phyloP scores from a whole-genome alignment of 2,888 invertebrate species.

The Elysia crispata region DNA sequence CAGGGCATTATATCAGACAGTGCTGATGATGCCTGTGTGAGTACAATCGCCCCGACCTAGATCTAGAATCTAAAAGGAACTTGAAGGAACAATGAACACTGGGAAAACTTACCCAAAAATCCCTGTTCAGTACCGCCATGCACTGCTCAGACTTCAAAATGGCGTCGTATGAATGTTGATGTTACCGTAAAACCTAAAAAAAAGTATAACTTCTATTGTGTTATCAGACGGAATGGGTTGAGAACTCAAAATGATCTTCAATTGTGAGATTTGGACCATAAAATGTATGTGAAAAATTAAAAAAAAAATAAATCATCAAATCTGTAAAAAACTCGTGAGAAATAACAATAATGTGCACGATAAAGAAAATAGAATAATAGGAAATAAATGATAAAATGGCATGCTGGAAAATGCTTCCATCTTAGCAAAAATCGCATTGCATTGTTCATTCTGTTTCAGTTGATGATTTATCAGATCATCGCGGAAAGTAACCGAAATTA shows the following conservation, averaged over 20 bases:
- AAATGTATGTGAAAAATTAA: no score
- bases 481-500: no score
- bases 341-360: background rate
- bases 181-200: conserved; percentile 36
- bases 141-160: conserved; percentile 64
- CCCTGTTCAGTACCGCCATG: conserved; percentile 77
- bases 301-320: no score
- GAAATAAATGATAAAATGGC: no score
- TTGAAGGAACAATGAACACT: conserved; percentile 73
- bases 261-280: background rate
- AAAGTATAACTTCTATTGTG: background rate
- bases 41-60: no score
- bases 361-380: no score
- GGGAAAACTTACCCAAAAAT: conserved; percentile 78
- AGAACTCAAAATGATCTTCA: background rate
- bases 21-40: no score
- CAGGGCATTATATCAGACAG: no score
- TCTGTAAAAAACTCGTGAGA: background rate
- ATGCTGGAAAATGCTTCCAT: no score
- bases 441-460: no score
- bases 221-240: background rate
- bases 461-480: no score
- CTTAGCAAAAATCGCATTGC: no score
- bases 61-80: conserved; percentile 33
- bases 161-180: conserved; percentile 41